These are phyloP conservation scores for Tetrax tetrax DNA, from an alignment of 2,113 vertebrate genomes.

Conservation along the genomic window DNA sequence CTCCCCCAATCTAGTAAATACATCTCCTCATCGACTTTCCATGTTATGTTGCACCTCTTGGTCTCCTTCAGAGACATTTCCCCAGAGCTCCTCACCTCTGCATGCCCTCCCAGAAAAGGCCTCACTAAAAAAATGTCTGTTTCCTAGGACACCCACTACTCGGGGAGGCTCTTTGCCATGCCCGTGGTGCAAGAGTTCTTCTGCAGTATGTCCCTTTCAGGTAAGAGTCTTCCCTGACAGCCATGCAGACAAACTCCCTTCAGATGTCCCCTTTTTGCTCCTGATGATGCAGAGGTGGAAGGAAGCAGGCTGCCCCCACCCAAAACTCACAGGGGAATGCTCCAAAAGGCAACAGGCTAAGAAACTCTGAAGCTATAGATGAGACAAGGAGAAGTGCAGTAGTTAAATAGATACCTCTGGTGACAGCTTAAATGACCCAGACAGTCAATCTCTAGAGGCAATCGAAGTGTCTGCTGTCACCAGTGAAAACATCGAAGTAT, in stretches of 20 bases:
- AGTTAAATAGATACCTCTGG: neutral
- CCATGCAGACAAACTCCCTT: neutral
- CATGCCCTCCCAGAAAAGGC: neutral
- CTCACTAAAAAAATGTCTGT: neutral
- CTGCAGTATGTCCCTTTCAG: neutral
- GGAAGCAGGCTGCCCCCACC: neutral
- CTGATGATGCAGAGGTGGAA: neutral
- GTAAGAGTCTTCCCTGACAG: neutral
- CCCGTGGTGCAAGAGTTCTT: neutral
- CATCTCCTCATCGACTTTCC: neutral
- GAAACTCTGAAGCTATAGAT: neutral
- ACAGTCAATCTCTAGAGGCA: neutral
- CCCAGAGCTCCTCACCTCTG: neutral
- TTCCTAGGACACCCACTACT: neutral
- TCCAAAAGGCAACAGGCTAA: neutral
- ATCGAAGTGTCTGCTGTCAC: neutral
- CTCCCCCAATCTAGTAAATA: neutral
- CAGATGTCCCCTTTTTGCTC: neutral
- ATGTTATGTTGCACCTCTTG: neutral
- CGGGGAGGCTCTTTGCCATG: neutral
- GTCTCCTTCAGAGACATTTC: neutral
- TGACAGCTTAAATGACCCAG: neutral
- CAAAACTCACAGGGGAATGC: neutral
- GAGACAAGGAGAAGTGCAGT: neutral
- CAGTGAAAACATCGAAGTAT: neutral